Conservation (phyloP, 2,888 invertebrate genomes). For the Leptogaster cylindrica region DNA sequence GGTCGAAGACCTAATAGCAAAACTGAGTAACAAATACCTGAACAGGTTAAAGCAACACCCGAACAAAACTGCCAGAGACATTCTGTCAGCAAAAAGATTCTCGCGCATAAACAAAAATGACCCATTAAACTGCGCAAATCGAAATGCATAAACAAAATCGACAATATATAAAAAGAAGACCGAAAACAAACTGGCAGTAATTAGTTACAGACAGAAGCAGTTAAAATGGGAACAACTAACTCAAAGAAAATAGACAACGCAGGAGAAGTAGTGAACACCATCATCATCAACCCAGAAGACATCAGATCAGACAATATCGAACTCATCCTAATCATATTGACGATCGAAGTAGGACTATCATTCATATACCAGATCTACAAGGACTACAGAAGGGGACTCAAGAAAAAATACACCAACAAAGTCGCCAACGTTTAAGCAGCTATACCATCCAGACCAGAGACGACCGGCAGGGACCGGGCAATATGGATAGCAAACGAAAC, state of each 20-base stretch:
- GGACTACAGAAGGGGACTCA: not conserved
- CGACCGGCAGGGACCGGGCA: not conserved
- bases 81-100: not conserved
- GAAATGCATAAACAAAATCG: not conserved
- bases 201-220: not conserved
- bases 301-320: not conserved
- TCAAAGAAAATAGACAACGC: not conserved
- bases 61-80: not conserved
- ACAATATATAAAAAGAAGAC: not conserved
- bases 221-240: not conserved
- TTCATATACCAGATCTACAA: too few relatives aligned
- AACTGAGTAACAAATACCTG: not conserved
- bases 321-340: not conserved
- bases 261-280: not conserved
- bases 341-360: not conserved
- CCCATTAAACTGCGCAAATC: not conserved
- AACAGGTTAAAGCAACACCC: not conserved
- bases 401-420: not conserved
- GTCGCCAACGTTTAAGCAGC: not conserved
- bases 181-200: constrained; percentile 1
- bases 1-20: not conserved
- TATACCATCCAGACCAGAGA: constrained; percentile 4
- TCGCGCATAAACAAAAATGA: not conserved
- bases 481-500: not conserved
- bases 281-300: not conserved